Percentiles rank a stretch among this genome's conserved stretches.
These are phyloP conservation scores for Orthonevra nobilis DNA, from an alignment of 2,888 invertebrate species.

Conservation along the genomic window DNA sequence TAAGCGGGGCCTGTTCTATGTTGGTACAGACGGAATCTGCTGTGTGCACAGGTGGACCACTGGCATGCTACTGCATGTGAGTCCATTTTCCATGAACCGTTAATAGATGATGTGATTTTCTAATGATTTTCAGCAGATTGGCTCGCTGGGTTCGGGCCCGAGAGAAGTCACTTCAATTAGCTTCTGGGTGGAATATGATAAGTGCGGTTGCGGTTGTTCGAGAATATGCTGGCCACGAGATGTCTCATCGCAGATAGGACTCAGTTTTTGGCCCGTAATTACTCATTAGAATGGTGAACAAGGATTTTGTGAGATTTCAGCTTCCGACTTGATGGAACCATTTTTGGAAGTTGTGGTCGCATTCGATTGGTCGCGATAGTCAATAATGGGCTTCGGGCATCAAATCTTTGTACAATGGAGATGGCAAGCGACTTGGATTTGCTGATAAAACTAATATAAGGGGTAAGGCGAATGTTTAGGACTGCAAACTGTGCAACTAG, in stretches of 20 bases:
- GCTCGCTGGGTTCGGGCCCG: slow-evolving; percentile 9
- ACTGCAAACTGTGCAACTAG: too few relatives aligned
- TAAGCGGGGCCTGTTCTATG: slow-evolving; percentile 19
- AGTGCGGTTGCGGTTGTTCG: slow-evolving; percentile 29
- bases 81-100: slow-evolving; percentile 56
- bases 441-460: too few relatives aligned
- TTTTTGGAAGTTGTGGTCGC: slow-evolving; percentile 39
- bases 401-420: slow-evolving; percentile 42
- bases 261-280: slow-evolving; percentile 44
- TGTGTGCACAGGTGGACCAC: slow-evolving; percentile 47
- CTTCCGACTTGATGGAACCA: slow-evolving; percentile 42
- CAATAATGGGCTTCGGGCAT: slow-evolving; percentile 10
- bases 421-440: too few relatives aligned
- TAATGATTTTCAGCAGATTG: slow-evolving; percentile 50
- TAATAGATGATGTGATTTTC: slow-evolving; percentile 68
- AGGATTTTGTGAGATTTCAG: slow-evolving; percentile 12
- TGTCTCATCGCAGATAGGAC: slow-evolving; percentile 35
- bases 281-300: slow-evolving; percentile 52
- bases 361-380: slow-evolving; percentile 53
- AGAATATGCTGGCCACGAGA: slow-evolving; percentile 27
- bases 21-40: too few relatives aligned
- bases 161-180: slow-evolving; percentile 55
- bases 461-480: too few relatives aligned
- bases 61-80: slow-evolving; percentile 28
- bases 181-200: slow-evolving; percentile 56